Conservation (phyloP, 2,888 invertebrate genomes). For the Zhuqinia jingwanae region DNA sequence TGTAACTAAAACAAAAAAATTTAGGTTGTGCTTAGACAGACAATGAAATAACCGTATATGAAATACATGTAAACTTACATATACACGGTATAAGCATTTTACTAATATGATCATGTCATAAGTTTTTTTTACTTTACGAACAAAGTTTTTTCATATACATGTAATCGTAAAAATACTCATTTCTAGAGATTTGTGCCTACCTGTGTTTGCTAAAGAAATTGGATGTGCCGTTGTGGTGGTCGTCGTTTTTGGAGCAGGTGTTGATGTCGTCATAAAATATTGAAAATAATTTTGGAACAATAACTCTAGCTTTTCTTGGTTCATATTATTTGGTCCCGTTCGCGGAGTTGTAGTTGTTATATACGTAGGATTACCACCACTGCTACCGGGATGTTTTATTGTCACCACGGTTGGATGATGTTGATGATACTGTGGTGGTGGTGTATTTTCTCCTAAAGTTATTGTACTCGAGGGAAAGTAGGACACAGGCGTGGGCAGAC, state of each 20-base stretch:
- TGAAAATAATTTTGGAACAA: conserved; percentile 68
- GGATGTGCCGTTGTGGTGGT: conserved; percentile 22
- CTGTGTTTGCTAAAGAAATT: conserved; percentile 7
- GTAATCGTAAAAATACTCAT: too few species aligned
- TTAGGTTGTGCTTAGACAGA: too few species aligned
- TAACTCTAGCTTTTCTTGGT: conserved; percentile 52
- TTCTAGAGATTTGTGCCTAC: background rate
- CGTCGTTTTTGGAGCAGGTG: conserved; percentile 24
- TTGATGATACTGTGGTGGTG: background rate
- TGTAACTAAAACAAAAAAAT: conserved; percentile 7
- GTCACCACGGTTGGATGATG: conserved; percentile 11
- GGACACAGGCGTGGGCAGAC: conserved; percentile 65
- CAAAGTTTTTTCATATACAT: background rate
- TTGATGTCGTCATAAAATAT: conserved; percentile 54
- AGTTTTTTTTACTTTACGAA: background rate
- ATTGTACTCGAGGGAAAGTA: conserved; percentile 63
- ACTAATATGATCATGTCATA: too few species aligned
- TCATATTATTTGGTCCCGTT: background rate
- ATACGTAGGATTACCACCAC: background rate
- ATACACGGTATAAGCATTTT: too few species aligned
- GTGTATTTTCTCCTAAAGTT: conserved; percentile 21
- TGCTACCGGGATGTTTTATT: conserved; percentile 32
- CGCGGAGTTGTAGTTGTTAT: conserved; percentile 2
- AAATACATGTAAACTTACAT: background rate
- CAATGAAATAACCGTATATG: too few species aligned